Evolutionary conservation across 2,888 invertebrate species (phyloP), one percentile per base, ranked within the genome.

Genomic region (Drosophila nigricruria): DNA sequence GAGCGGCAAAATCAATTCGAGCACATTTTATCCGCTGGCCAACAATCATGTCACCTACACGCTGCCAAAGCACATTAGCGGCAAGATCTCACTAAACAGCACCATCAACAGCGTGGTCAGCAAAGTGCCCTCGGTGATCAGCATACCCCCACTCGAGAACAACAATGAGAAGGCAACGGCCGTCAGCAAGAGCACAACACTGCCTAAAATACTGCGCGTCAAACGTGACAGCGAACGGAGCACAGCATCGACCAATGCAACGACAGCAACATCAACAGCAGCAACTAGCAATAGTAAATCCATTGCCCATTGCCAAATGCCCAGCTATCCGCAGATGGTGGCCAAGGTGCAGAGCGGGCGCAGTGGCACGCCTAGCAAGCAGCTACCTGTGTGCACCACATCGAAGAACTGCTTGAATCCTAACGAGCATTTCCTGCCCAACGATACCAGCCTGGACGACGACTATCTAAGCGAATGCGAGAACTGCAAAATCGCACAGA

Each of bases 381-480:
- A 93, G 69, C 83, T 93, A 68, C 93, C 93, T 3, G 93, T 93
- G 53, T 93, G 93, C 74, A 93, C 93, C 59, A 93, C 93, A 65
- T 93, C 93, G 25, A 93, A 93, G 77, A 93, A 93, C 73, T 93
- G 93, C 60, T 88, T 92, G 47, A 93, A 93, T 88, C 93, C 93
- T 45, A 93, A 92, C 72, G 93, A 93, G 72, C 93, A 93, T 78
- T 93, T 93, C 70, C 81, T 93, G 75, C 93, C 93, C 66, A 93
- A 93, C 70, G 93, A 93, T 67, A 93, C 93, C 25, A 93, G 93
- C 59, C 80, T 93, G 61, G 94, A 94, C 54, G 96, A 96, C 90
- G 96, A 96, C 92, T 96, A 96, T 91, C 94, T 96, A 80, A 96
- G 96, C 93, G 97, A 97, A 93, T 97, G 97, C 93, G 97, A 96